Evolutionary conservation across 2,888 invertebrate species (phyloP), one percentile per base, ranked within the genome.

Genomic region (Corbicula japonica): DNA sequence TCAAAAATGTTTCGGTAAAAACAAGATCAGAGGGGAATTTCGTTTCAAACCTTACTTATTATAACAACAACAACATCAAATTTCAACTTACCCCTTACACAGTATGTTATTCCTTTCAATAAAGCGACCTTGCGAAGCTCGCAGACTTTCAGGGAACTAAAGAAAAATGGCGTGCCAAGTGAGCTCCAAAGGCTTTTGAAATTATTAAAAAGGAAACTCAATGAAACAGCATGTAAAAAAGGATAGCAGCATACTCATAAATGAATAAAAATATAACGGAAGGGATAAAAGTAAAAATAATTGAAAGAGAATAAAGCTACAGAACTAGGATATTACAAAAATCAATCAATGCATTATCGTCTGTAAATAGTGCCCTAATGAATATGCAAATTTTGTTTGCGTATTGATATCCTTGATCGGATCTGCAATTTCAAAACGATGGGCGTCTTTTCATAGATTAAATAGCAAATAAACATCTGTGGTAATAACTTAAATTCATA

Each of bases 101-200:
- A 35, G 30, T n/a, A 23, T 23, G 26, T 65, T 66, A 66, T 66
- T 52, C 66, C 52, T 52, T 52, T 38, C 30, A 44, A 28, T 34
- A 32, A 56, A 52, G 18, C 10, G 56, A 34, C 23, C n/a, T 21
- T 32, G 56, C 56, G 34, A 58, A 35, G 35, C 18, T 66, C 26
- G 15, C 48, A 65, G 66, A 66, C 66, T 66, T 66, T 52, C 66
- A 66, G 74, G 54, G 72, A 80, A 80, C 75, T 66, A 50, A 78
- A 80, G 72, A 62, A 76, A 76, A 76, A 80, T 80, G 80, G 80
- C 80, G 80, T 80, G 76, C 63, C n/a, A n/a, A n/a, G n/a, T n/a
- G n/a, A n/a, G n/a, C n/a, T n/a, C n/a, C n/a, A 26, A 38, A 30
- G 26, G 28, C 30, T 23, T 54, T 28, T 6, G 32, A 54, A 28